Evolutionary conservation across 92 coral and sea anemone species (phyloP).

Genomic region (Epizoanthus stellaris): DNA sequence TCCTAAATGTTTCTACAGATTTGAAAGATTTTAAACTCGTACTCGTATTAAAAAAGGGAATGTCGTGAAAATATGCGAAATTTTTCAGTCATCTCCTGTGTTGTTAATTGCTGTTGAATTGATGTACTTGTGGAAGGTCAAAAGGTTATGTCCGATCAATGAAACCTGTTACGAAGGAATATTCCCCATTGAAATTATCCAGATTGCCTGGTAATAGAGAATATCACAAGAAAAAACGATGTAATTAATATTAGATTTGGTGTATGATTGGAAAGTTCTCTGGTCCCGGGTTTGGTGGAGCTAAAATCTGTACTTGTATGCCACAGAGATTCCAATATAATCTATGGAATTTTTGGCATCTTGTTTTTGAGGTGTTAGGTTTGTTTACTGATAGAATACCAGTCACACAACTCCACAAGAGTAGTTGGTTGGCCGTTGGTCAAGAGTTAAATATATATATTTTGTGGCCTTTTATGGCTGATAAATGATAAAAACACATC

Average conservation of each 20-base stretch:
- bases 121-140: conserved; percentile 13
- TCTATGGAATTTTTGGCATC: no score
- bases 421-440: no score
- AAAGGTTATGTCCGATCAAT: conserved; percentile 13
- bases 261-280: not conserved
- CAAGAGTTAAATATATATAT: no score
- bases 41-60: not conserved
- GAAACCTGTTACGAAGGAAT: not conserved
- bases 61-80: conserved; percentile 18
- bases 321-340: no score
- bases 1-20: no score
- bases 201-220: no score
- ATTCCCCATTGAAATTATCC: not conserved
- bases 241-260: not conserved
- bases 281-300: not conserved
- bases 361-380: not conserved
- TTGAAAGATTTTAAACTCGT: not conserved
- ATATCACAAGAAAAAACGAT: no score
- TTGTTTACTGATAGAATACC: conserved; percentile 27
- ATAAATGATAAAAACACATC: no score
- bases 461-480: no score
- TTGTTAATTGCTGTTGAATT: not conserved
- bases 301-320: no score
- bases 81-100: not conserved
- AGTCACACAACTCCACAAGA: no score